Conservation (phyloP, 2,113 vertebrate species). For the Merops nubicus region DNA sequence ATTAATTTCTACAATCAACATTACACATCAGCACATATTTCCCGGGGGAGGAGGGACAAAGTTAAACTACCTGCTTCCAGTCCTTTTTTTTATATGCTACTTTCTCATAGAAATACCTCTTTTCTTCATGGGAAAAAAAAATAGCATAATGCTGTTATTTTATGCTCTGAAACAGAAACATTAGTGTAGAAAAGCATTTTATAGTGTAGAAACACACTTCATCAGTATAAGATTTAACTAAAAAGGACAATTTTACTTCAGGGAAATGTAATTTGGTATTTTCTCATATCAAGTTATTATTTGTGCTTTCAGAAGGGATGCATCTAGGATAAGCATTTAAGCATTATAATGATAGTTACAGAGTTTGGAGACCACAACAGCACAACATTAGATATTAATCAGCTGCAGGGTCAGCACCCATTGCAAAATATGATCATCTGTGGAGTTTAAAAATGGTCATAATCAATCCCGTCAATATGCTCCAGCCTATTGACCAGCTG, state of each 20-base stretch:
- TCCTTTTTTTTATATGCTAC: background rate
- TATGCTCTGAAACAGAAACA: background rate
- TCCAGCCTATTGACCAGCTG: background rate
- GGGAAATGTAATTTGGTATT: background rate
- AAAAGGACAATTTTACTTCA: background rate
- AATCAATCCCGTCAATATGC: background rate
- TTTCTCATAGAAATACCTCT: background rate
- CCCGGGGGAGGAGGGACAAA: rapidly evolving
- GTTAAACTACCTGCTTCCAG: background rate
- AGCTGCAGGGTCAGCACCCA: background rate
- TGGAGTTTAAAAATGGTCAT: background rate
- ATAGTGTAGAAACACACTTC: background rate
- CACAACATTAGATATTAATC: background rate
- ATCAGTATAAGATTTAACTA: background rate
- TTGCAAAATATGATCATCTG: background rate
- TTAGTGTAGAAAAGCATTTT: background rate
- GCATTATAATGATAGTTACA: background rate
- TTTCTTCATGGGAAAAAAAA: background rate
- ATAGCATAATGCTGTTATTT: background rate
- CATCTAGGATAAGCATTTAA: background rate
- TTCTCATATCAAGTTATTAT: background rate
- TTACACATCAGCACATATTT: background rate
- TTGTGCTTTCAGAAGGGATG: background rate
- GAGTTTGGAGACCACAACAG: background rate
- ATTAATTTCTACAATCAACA: background rate